Base-by-base conservation (phyloP, 2,797 vertebrate genomes). In the Girardinus metallicus region DNA sequence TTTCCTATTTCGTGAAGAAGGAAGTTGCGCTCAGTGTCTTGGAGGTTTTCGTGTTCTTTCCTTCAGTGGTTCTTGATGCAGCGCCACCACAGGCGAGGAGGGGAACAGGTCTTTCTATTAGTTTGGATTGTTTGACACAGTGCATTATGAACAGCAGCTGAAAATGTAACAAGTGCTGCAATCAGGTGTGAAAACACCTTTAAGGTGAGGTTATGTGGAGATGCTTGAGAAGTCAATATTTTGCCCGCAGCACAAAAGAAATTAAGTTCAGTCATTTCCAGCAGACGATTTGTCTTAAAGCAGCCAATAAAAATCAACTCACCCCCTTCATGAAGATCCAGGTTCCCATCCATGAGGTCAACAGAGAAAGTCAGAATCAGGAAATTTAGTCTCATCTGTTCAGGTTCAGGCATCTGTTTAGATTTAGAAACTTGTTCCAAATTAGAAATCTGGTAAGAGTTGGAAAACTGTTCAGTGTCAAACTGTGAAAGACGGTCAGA, bases 291-390 rank as follows among this genome's bases (percentile, higher is more conserved):
- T 77, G 80, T 39, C 16, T 66, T 39, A 66, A 66, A 66, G 34
- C 62, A 39, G 39, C 12, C 18, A 79, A 64, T 72, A 79, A 73
- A 76, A 75, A 79, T 84, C 73, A 72, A 90, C 91, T 90, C 73
- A 94, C 90, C 89, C 92, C 92, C 93, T 94, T 85, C 47, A 21
- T 77, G 80, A 60, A 26, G 15, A 5, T 51, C 70, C 1, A 55
- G 62, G 81, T 78, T 83, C 31, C 75, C 82, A 77, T 85, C 75
- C 76, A 80, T 10, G 34, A 55, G 79, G 81, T 80, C 83, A 43
- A 39, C 78, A 73, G 55, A 46, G 0, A 51, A 4, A 64, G 68
- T 41, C 51, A 34, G 49, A 83, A 43, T 70, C 57, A 82, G 8
- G 82, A 21, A 26, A 70, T n/a, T 70, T 43, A 70, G 21, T n/a